A percentile compares a stretch with the other conserved stretches of the same genome.
These are phyloP conservation scores for Tethea ocularis DNA, from an alignment of 2,888 invertebrate species.

Conservation along the genomic window DNA sequence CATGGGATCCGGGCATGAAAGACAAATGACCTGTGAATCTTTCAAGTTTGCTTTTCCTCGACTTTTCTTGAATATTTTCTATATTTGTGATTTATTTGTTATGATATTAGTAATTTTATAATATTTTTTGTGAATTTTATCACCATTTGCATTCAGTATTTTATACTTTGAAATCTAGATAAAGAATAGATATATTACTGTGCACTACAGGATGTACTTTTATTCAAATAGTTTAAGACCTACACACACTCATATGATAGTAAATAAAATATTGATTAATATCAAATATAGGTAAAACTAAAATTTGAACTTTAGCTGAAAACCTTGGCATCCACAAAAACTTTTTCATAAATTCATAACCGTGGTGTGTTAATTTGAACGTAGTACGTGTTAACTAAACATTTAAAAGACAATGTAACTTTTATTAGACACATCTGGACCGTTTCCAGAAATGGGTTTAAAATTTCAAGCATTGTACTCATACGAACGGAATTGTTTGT, in stretches of 20 bases:
- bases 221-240: no score
- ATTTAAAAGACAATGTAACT: neutral
- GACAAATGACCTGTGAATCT: slow-evolving; percentile 50
- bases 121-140: neutral
- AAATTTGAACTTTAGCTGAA: no score
- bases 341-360: neutral
- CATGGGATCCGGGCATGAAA: slow-evolving; percentile 39
- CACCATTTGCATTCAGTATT: no score
- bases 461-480: neutral
- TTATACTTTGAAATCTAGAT: no score
- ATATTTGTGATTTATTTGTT: neutral
- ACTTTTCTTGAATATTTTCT: neutral
- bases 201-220: no score
- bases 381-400: neutral
- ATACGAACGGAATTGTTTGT: neutral
- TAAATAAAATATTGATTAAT: no score
- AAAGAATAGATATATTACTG: no score
- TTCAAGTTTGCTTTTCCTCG: slow-evolving; percentile 23
- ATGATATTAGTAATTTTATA: neutral
- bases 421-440: slow-evolving; percentile 7
- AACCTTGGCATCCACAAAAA: neutral
- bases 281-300: neutral
- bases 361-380: neutral
- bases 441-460: neutral
- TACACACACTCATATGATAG: no score